Evolutionary conservation across 2,113 vertebrate genomes (phyloP).

Genomic region (Bucco capensis): DNA sequence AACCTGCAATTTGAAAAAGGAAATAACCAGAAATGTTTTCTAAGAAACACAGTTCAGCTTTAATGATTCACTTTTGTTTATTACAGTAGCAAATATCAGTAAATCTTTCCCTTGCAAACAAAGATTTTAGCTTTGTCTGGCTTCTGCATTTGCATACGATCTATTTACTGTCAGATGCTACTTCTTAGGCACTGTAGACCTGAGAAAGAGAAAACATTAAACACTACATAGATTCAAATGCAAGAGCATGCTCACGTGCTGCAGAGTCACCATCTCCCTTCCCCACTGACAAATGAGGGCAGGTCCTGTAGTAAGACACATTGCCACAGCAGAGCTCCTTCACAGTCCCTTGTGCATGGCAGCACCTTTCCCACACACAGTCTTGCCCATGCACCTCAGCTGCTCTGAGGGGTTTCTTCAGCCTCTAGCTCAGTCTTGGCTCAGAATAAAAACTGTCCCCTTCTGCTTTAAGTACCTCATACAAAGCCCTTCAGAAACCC

Average conservation of each 20-base stretch:
- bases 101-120: not conserved
- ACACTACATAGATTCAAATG: not conserved
- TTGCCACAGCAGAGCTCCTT: rapidly evolving
- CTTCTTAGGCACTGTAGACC: not conserved
- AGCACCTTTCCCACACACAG: not conserved
- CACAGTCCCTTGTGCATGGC: rapidly evolving
- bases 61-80: not conserved
- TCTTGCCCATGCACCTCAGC: not conserved
- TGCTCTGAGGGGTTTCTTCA: not conserved
- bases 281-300: not conserved
- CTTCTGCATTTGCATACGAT: not conserved
- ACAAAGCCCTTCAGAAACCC: not conserved
- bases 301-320: not conserved
- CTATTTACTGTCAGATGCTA: not conserved
- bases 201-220: not conserved
- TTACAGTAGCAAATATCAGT: not conserved
- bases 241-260: not conserved
- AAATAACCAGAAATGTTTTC: not conserved
- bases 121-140: not conserved
- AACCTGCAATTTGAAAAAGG: slow-evolving; percentile 71
- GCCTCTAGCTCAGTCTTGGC: not conserved
- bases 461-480: not conserved
- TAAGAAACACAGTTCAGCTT: not conserved
- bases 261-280: not conserved
- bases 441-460: not conserved